Conservation (phyloP, 53 echinoderm and acorn worm species). For the Patiria pectinifera region DNA sequence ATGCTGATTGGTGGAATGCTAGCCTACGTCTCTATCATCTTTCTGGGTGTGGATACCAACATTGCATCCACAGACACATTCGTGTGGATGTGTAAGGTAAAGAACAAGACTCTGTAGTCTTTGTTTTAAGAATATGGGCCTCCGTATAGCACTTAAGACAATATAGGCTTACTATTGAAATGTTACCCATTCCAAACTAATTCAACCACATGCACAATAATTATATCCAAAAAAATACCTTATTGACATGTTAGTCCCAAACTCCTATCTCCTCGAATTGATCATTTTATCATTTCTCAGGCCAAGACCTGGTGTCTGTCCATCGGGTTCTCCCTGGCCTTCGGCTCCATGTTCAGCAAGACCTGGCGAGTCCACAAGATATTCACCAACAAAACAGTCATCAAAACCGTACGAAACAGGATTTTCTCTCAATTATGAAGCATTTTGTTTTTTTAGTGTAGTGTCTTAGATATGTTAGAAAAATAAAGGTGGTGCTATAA, state of each 20-base stretch:
- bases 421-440: neutral
- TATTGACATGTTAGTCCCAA: too few species aligned
- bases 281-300: neutral
- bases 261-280: too few species aligned
- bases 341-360: constrained; percentile 89
- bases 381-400: constrained; percentile 78
- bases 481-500: too few species aligned
- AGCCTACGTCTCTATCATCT: too few species aligned
- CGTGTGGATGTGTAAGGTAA: constrained; percentile 82
- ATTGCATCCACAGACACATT: constrained; percentile 52
- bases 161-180: too few species aligned
- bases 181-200: too few species aligned
- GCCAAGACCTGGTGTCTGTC: constrained; percentile 39
- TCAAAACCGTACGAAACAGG: constrained; percentile 64
- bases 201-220: too few species aligned
- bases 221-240: too few species aligned
- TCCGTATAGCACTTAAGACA: too few species aligned
- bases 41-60: constrained; percentile 41
- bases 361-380: constrained; percentile 87
- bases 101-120: neutral
- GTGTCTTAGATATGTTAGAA: too few species aligned
- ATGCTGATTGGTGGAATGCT: constrained; percentile 11
- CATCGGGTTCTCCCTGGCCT: constrained; percentile 74
- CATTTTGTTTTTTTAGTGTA: too few species aligned
- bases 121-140: too few species aligned